Evolutionary conservation across 1,140 invertebrate genomes (phyloP).

Genomic region (Luehdorfia chinensis): DNA sequence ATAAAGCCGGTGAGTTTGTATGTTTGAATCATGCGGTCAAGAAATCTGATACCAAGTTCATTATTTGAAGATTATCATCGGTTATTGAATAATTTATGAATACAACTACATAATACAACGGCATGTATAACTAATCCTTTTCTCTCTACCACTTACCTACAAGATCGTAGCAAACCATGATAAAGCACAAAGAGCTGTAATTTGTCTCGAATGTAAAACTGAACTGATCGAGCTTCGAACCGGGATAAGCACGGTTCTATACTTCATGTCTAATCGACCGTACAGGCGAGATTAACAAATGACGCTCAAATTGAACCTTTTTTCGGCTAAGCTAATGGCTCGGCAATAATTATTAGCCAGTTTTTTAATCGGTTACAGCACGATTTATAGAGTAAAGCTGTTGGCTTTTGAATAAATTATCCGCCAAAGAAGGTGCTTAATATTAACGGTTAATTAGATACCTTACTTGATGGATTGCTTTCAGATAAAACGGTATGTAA

Average conservation of each 20-base stretch:
- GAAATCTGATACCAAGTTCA: too few relatives aligned
- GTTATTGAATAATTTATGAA: too few relatives aligned
- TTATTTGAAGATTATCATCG: too few relatives aligned
- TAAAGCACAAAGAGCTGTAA: neutral
- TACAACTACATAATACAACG: too few relatives aligned
- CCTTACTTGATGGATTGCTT: too few relatives aligned
- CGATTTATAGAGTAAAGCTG: slow-evolving; percentile 12
- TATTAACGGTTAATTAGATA: slow-evolving; percentile 6
- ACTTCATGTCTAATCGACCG: slow-evolving; percentile 51
- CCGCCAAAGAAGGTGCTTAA: neutral
- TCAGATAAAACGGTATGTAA: too few relatives aligned
- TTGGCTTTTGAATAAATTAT: slow-evolving; percentile 10
- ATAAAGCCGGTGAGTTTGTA: too few relatives aligned
- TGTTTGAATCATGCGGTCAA: too few relatives aligned
- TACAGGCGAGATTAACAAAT: slow-evolving; percentile 54
- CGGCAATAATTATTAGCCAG: slow-evolving; percentile 46
- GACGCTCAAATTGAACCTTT: slow-evolving; percentile 65
- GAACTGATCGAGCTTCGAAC: neutral
- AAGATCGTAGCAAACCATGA: neutral
- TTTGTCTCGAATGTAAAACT: slow-evolving; percentile 11
- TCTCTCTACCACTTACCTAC: neutral
- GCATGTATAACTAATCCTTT: neutral
- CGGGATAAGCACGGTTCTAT: slow-evolving; percentile 30
- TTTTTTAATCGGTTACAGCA: slow-evolving; percentile 46
- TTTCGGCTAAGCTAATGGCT: slow-evolving; percentile 61